phyloP scores from a whole-genome alignment of 2,888 invertebrate genomes.

The Xylophagus ater region DNA sequence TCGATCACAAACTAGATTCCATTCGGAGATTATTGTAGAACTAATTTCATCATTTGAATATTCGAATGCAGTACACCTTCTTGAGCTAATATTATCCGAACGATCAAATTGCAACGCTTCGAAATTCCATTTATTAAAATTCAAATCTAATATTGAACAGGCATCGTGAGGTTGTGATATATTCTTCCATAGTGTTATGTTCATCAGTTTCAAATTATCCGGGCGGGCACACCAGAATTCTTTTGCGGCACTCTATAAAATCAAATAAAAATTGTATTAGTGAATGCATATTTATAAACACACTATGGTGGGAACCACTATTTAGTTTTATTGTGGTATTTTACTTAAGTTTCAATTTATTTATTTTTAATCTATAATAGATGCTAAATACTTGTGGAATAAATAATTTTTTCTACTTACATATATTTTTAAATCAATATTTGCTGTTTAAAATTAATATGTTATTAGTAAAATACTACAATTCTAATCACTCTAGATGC shows the following conservation, averaged over 20 bases:
- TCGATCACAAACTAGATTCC: conserved; percentile 47
- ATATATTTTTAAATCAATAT: too few relatives aligned
- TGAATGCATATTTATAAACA: too few relatives aligned
- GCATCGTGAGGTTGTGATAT: conserved; percentile 41
- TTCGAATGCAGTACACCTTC: conserved; percentile 37
- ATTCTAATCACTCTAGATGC: too few relatives aligned
- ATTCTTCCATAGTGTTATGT: conserved; percentile 42
- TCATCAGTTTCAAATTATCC: conserved; percentile 31
- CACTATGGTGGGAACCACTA: too few relatives aligned
- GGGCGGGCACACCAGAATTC: conserved; percentile 49
- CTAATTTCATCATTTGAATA: conserved; percentile 33
- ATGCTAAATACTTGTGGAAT: too few relatives aligned
- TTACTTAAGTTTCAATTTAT: too few relatives aligned
- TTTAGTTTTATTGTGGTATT: too few relatives aligned
- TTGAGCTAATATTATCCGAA: too few relatives aligned
- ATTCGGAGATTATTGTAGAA: conserved; percentile 47
- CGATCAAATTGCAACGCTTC: conserved; percentile 9
- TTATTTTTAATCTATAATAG: too few relatives aligned
- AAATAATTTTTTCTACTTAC: too few relatives aligned
- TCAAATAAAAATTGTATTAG: background rate
- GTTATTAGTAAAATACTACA: too few relatives aligned
- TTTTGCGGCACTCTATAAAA: conserved; percentile 40
- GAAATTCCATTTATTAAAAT: conserved; percentile 8
- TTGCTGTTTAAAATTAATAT: too few relatives aligned
- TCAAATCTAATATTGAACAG: conserved; percentile 39